Evolutionary conservation across 2,888 invertebrate genomes (phyloP).

Genomic region (Coecobrya sp.): DNA sequence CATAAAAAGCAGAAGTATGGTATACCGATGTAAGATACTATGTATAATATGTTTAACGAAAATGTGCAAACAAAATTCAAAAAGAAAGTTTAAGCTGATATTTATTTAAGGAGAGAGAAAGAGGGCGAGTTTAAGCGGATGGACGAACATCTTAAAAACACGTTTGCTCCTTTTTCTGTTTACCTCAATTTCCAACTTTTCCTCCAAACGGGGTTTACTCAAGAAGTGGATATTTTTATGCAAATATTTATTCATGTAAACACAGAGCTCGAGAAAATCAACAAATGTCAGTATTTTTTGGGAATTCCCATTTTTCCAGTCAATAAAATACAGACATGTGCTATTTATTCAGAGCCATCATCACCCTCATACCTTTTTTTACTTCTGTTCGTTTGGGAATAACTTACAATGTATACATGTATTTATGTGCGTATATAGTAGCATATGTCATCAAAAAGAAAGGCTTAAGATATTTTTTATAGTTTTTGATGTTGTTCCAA

Average conservation of each 20-base stretch:
- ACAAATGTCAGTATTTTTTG: slow-evolving; percentile 10
- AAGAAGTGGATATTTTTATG: slow-evolving; percentile 4
- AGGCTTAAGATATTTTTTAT: no score
- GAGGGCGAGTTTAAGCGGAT: not conserved
- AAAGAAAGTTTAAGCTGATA: slow-evolving; percentile 28
- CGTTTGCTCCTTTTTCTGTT: not conserved
- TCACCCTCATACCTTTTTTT: no score
- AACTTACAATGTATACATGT: no score
- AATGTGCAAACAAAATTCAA: slow-evolving; percentile 7
- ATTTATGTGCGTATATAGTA: no score
- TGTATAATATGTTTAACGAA: not conserved
- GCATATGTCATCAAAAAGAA: no score
- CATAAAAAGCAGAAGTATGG: not conserved
- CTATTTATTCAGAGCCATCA: not conserved
- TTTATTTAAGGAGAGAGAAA: not conserved
- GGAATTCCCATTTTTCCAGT: slow-evolving; percentile 2
- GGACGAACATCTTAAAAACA: not conserved
- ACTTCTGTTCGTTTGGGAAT: not conserved
- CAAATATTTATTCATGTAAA: slow-evolving; percentile 45
- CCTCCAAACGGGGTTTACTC: not conserved
- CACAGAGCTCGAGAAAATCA: slow-evolving; percentile 30
- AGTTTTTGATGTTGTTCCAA: no score
- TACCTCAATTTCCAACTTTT: not conserved
- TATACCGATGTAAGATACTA: no score
- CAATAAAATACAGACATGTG: not conserved